phyloP scores from a whole-genome alignment of 1,140 invertebrate species.

The Theocolax elegans region DNA sequence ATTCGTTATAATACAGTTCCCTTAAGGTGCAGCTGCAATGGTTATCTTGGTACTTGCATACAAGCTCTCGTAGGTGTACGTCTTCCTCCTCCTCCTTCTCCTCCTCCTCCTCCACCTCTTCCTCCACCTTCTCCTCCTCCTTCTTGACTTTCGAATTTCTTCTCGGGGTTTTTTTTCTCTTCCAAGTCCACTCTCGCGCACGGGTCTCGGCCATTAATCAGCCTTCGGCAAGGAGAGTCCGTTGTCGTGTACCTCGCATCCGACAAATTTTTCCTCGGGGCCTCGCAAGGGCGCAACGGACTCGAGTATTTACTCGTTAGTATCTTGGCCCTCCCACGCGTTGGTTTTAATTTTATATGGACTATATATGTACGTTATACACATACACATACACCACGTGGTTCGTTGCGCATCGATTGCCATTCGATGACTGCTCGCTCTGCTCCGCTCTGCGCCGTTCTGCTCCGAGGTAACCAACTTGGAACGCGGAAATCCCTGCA shows the following conservation, averaged over 20 bases:
- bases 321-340: constrained; percentile 52
- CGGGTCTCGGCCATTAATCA: constrained; percentile 50
- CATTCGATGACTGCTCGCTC: background rate
- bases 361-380: too few species aligned
- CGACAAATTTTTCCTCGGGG: constrained; percentile 55
- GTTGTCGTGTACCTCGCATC: constrained; percentile 52
- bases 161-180: too few species aligned
- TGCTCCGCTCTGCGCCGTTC: background rate
- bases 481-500: constrained; percentile 23
- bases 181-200: too few species aligned
- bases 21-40: background rate
- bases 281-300: constrained; percentile 30
- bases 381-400: constrained; percentile 37
- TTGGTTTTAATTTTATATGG: constrained; percentile 53
- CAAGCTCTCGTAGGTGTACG: constrained; percentile 18
- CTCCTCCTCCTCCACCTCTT: too few species aligned
- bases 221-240: constrained; percentile 51
- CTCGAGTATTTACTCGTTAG: constrained; percentile 53
- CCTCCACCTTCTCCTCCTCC: too few species aligned
- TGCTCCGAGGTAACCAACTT: background rate
- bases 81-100: background rate
- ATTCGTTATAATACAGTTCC: constrained; percentile 27
- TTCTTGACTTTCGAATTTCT: too few species aligned
- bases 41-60: background rate
- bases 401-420: background rate